phyloP scores from a whole-genome alignment of 23 tunicate species.

The Trididemnum miniatum region DNA sequence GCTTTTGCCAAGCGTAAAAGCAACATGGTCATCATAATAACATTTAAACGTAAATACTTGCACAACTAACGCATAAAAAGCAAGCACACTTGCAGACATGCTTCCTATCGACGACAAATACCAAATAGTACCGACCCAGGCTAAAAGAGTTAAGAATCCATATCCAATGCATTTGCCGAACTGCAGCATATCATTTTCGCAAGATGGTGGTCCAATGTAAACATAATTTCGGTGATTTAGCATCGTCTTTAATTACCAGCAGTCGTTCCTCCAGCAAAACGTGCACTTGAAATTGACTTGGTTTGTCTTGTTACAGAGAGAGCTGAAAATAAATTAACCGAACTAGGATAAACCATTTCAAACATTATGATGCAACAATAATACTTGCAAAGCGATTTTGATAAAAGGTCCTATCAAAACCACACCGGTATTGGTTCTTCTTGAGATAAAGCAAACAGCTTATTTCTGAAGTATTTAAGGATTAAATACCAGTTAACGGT shows the following conservation, averaged over 20 bases:
- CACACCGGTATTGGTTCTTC: too few species aligned
- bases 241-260: neutral
- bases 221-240: neutral
- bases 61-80: neutral
- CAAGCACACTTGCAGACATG: neutral
- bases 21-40: neutral
- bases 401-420: too few species aligned
- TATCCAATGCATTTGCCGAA: conserved; percentile 7
- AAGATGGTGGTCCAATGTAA: neutral
- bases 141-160: neutral
- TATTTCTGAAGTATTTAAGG: too few species aligned
- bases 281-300: too few species aligned
- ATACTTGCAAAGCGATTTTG: too few species aligned
- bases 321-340: too few species aligned
- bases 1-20: neutral
- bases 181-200: neutral
- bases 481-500: too few species aligned
- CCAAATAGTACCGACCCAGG: neutral
- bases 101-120: neutral
- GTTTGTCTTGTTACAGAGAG: too few species aligned
- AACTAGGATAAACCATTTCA: too few species aligned
- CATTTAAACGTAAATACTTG: neutral
- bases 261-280: too few species aligned
- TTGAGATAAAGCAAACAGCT: too few species aligned
- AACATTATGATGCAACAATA: too few species aligned